Evolutionary conservation across 2,113 vertebrate species (phyloP).

Genomic region (Callochromis pleurospilus): DNA sequence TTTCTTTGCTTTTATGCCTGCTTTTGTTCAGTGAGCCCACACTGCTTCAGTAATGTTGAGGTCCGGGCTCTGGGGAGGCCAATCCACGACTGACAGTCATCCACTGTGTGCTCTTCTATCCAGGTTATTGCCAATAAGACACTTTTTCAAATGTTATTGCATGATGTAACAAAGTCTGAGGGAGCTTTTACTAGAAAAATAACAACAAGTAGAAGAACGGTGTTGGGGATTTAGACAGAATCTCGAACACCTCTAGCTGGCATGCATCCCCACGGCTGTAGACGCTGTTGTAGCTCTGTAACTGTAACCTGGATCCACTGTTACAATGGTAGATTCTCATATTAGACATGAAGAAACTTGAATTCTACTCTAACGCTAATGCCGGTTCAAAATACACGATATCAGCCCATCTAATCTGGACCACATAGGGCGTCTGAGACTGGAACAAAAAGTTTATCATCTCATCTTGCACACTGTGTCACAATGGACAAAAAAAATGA

Average conservation of each 20-base stretch:
- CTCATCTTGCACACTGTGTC: background rate
- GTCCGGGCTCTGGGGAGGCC: background rate
- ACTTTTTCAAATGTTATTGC: background rate
- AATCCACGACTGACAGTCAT: background rate
- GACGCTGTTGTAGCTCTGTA: background rate
- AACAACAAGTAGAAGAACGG: background rate
- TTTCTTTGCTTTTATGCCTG: accelerated
- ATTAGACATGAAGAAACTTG: background rate
- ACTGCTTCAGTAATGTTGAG: background rate
- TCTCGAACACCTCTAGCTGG: background rate
- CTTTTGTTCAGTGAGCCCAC: background rate
- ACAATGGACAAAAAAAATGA: background rate
- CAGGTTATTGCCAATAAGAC: background rate
- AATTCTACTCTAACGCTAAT: background rate
- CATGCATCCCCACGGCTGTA: background rate
- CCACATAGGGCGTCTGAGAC: background rate
- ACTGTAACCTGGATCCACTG: background rate
- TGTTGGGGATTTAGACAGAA: background rate
- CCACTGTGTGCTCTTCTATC: background rate
- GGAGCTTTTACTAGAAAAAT: background rate
- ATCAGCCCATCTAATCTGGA: background rate
- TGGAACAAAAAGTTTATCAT: background rate
- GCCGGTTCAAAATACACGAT: background rate
- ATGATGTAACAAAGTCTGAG: background rate
- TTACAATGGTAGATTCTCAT: background rate